Percentiles rank a stretch among this genome's conserved stretches.
Conservation (phyloP, 2,888 invertebrate species). For the Miltochrista miniata region DNA sequence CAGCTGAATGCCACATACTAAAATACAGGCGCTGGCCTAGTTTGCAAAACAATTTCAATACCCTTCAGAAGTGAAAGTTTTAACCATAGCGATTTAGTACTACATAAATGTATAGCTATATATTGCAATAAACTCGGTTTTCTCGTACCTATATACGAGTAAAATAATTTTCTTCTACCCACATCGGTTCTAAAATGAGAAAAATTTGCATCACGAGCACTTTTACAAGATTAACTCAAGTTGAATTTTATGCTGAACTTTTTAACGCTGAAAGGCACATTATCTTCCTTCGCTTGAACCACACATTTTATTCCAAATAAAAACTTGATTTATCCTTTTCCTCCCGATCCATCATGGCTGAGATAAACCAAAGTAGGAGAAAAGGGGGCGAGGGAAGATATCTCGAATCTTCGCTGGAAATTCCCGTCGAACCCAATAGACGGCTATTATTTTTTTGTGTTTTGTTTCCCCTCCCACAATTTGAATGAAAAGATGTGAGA, state of each 20-base stretch:
- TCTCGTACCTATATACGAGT: neutral
- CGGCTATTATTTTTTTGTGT: conserved; percentile 38
- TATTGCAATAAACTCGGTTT: too few species aligned
- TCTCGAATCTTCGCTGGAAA: conserved; percentile 39
- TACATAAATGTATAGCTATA: too few species aligned
- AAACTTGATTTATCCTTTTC: conserved; percentile 70
- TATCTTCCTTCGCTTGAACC: conserved; percentile 31
- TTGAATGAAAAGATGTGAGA: conserved; percentile 40
- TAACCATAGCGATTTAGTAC: too few species aligned
- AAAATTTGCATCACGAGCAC: neutral
- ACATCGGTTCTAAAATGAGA: neutral
- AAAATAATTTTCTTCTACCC: neutral
- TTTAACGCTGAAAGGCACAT: conserved; percentile 7
- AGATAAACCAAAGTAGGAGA: conserved; percentile 53
- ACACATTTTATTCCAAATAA: conserved; percentile 46
- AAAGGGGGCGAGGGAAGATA: conserved; percentile 36
- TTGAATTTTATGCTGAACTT: neutral
- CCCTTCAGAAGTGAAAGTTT: too few species aligned
- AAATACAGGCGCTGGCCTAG: too few species aligned
- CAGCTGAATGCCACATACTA: too few species aligned
- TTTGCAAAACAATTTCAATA: too few species aligned
- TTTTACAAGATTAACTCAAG: neutral
- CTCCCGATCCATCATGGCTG: conserved; percentile 65
- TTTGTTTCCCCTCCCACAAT: conserved; percentile 35
- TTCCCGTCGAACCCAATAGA: conserved; percentile 41